Evolutionary conservation across 2,888 invertebrate species (phyloP).

Genomic region (Bembecia ichneumoniformis): DNA sequence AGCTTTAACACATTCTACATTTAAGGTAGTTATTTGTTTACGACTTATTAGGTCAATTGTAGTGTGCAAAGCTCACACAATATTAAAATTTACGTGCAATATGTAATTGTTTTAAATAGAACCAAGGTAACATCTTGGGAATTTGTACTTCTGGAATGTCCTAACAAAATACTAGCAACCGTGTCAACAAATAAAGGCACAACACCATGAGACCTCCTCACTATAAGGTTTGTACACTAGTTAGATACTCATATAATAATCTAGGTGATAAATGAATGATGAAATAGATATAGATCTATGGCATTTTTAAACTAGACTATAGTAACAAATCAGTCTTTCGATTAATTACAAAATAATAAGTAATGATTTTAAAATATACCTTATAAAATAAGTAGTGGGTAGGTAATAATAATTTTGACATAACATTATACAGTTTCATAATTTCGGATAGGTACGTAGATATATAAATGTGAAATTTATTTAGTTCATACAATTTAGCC

Average conservation of each 20-base stretch:
- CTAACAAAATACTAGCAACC: conserved; percentile 35
- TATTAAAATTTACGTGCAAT: not conserved
- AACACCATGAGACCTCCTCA: conserved; percentile 49
- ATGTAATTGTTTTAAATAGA: not conserved
- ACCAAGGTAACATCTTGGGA: too few relatives aligned
- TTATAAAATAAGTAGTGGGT: conserved; percentile 23
- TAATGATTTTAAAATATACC: conserved; percentile 37
- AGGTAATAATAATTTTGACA: too few relatives aligned
- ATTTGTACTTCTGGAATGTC: conserved; percentile 57
- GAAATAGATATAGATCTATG: conserved; percentile 56
- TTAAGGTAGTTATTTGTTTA: too few relatives aligned
- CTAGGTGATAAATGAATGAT: conserved; percentile 36
- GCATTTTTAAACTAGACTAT: conserved; percentile 72
- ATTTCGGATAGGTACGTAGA: too few relatives aligned
- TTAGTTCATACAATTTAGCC: too few relatives aligned
- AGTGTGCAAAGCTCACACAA: not conserved
- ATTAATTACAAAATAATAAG: conserved; percentile 60
- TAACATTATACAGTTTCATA: too few relatives aligned
- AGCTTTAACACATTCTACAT: not conserved
- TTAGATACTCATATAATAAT: conserved; percentile 31
- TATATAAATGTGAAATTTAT: too few relatives aligned
- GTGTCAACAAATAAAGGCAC: conserved; percentile 62
- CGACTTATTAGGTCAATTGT: not conserved
- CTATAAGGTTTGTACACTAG: conserved; percentile 52
- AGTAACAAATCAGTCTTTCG: conserved; percentile 73